These are phyloP conservation scores for Lysandra bellargus DNA, from an alignment of 2,888 invertebrate genomes.

Conservation along the genomic window DNA sequence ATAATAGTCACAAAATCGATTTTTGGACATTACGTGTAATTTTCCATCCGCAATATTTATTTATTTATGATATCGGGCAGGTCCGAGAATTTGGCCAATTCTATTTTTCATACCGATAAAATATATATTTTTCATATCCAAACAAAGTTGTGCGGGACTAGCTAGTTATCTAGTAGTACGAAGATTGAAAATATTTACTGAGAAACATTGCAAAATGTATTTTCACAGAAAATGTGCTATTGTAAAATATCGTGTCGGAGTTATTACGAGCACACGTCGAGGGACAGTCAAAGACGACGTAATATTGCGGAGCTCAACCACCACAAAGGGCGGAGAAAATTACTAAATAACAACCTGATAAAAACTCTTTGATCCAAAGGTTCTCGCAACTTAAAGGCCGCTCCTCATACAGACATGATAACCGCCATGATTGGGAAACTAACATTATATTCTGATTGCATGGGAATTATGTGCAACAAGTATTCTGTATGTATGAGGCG, in stretches of 20 bases:
- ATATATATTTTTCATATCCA: no score
- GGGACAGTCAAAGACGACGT: background rate
- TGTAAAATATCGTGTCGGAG: background rate
- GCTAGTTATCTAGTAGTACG: background rate
- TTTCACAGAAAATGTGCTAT: background rate
- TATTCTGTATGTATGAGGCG: background rate
- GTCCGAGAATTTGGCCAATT: background rate
- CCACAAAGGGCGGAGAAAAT: conserved; percentile 7
- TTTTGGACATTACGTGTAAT: no score
- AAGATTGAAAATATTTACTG: background rate
- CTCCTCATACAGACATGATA: background rate
- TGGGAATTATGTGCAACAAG: background rate
- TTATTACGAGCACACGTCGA: background rate
- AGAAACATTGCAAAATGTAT: background rate
- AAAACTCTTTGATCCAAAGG: background rate
- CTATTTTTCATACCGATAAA: background rate
- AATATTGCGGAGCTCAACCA: background rate
- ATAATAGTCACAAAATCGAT: no score
- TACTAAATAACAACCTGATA: background rate
- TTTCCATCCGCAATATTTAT: no score
- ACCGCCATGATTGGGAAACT: background rate
- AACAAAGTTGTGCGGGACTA: background rate
- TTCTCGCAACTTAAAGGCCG: background rate
- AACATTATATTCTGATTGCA: background rate
- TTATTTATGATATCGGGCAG: background rate